These are phyloP conservation scores for Entomobrya multifasciata DNA, from an alignment of 2,888 invertebrate genomes.

Conservation along the genomic window DNA sequence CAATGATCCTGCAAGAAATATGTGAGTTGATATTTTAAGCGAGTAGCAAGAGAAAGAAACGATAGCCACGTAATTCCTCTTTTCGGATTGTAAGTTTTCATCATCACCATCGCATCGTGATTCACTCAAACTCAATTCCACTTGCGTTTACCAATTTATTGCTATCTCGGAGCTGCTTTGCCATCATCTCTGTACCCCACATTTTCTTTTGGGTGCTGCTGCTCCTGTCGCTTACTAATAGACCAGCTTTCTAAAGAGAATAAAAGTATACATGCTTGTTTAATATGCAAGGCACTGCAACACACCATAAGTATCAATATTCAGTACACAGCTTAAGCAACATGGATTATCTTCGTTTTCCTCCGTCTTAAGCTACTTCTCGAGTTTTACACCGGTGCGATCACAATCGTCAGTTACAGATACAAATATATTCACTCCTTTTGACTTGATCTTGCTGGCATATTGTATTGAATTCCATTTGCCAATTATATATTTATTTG, in stretches of 20 bases:
- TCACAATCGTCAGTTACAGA: background rate
- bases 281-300: background rate
- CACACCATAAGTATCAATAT: slow-evolving; percentile 4
- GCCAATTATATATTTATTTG: slow-evolving; percentile 23
- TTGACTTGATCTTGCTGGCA: background rate
- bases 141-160: slow-evolving; percentile 80
- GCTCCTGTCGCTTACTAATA: background rate
- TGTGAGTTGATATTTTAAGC: background rate
- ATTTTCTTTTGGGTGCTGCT: background rate
- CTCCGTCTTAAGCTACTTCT: background rate
- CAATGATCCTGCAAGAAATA: slow-evolving; percentile 50
- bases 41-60: too few species aligned
- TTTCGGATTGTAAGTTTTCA: slow-evolving; percentile 50
- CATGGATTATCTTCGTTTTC: background rate
- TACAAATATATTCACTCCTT: background rate
- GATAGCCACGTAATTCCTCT: slow-evolving; percentile 17
- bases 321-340: background rate
- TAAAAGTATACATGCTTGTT: background rate
- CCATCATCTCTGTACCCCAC: background rate
- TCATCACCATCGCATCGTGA: slow-evolving; percentile 56
- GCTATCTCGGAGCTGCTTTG: slow-evolving; percentile 64
- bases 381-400: background rate
- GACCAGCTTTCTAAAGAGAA: too few species aligned
- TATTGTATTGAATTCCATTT: background rate
- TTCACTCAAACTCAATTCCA: slow-evolving; percentile 68